These are phyloP conservation scores for Nomada goodeniana DNA, from an alignment of 2,888 invertebrate genomes.

Conservation along the genomic window DNA sequence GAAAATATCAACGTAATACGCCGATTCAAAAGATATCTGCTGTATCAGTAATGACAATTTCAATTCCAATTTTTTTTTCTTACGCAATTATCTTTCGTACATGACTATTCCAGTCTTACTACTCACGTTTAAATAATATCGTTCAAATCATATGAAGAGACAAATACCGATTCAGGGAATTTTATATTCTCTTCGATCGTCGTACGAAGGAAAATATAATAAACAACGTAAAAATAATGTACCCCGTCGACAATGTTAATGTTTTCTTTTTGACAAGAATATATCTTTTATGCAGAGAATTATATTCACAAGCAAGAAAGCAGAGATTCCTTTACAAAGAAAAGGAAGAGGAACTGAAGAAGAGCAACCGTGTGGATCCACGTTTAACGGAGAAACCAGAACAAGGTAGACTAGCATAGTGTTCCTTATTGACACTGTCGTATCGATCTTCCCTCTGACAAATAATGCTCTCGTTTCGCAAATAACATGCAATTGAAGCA, in stretches of 20 bases:
- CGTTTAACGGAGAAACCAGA: constrained; percentile 30
- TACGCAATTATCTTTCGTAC: background rate
- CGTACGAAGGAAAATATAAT: background rate
- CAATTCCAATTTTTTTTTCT: background rate
- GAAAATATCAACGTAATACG: background rate
- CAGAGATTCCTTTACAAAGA: background rate
- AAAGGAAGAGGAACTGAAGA: background rate
- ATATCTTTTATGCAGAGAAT: background rate
- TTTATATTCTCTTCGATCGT: background rate
- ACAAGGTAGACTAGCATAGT: constrained; percentile 37
- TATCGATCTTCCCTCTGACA: constrained; percentile 64
- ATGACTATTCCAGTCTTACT: too few species aligned
- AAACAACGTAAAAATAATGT: background rate
- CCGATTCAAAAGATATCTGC: background rate
- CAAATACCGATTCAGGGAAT: background rate
- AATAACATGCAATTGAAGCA: constrained; percentile 50
- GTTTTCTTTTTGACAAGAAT: background rate
- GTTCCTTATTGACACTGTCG: constrained; percentile 59
- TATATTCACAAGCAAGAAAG: background rate
- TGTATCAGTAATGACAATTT: background rate
- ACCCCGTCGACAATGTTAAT: background rate
- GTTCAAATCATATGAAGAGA: background rate
- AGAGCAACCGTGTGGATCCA: background rate
- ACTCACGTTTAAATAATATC: too few species aligned
- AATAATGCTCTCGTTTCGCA: constrained; percentile 63